A percentile compares a stretch with the other conserved stretches of the same genome.
These are phyloP conservation scores for Paratilapia polleni DNA, from an alignment of 2,113 vertebrate genomes.

Conservation along the genomic window DNA sequence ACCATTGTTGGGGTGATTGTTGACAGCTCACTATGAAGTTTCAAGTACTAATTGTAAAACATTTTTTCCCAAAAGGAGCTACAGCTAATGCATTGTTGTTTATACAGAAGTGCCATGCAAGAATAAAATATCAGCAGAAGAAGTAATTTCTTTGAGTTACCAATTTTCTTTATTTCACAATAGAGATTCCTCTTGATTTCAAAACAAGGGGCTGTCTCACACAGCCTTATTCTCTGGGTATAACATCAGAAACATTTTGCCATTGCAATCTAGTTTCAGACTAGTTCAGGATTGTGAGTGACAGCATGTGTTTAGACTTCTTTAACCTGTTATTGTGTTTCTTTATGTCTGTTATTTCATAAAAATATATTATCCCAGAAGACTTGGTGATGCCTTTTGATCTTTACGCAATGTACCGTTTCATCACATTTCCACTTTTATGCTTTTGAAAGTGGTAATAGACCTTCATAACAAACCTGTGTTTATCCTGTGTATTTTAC, in stretches of 20 bases:
- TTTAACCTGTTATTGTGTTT: background rate
- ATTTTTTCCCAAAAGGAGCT: background rate
- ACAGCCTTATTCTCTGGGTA: background rate
- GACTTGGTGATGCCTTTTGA: background rate
- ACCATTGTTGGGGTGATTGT: background rate
- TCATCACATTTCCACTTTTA: background rate
- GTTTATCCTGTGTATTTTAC: slow-evolving; percentile 13
- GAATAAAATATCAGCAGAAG: background rate
- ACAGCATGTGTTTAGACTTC: background rate
- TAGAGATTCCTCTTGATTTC: background rate
- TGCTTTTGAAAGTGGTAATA: background rate
- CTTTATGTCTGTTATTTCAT: background rate
- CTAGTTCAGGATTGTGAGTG: background rate
- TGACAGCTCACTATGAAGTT: background rate
- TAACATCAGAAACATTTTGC: background rate
- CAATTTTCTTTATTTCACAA: background rate
- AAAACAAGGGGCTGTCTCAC: background rate
- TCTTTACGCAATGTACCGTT: background rate
- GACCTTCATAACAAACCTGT: background rate
- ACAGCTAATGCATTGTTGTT: background rate
- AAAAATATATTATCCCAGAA: background rate
- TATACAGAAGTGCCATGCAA: background rate
- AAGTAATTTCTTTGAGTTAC: background rate
- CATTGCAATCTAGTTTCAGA: background rate
- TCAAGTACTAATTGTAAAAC: background rate